Conservation (phyloP, 2,113 vertebrate genomes). For the Labeo rohita region DNA sequence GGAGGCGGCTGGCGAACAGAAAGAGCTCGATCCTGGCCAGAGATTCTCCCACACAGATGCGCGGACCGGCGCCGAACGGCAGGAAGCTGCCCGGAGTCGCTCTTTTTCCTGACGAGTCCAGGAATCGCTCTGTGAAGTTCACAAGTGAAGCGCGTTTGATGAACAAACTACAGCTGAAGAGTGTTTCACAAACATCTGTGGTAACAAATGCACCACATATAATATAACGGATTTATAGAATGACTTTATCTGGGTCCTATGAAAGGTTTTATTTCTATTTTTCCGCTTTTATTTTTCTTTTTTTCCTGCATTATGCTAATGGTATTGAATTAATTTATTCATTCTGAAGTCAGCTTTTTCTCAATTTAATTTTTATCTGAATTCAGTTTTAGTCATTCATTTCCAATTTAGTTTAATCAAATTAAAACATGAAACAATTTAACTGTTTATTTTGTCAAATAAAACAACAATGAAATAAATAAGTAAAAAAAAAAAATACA, state of each 20-base stretch:
- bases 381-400: background rate
- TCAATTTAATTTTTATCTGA: background rate
- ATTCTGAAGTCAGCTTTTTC: too few relatives aligned
- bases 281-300: too few relatives aligned
- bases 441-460: background rate
- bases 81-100: conserved; percentile 69
- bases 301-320: too few relatives aligned
- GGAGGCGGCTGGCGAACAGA: conserved; percentile 75
- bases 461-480: background rate
- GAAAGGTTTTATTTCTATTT: too few relatives aligned
- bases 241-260: too few relatives aligned
- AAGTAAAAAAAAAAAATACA: background rate
- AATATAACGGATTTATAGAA: too few relatives aligned
- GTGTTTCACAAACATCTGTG: background rate
- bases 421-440: background rate
- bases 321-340: too few relatives aligned
- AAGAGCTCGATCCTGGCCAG: conserved; percentile 79
- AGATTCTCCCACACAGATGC: conserved; percentile 79
- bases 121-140: conserved; percentile 73
- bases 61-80: conserved; percentile 80
- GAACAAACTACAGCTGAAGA: conserved; percentile 33
- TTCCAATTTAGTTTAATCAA: background rate
- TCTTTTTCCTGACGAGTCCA: conserved; percentile 67
- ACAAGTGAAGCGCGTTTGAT: background rate
- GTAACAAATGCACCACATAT: background rate